Percentiles rank a stretch among this genome's conserved stretches.
Evolutionary conservation across 1,140 invertebrate genomes (phyloP).

Genomic region (Dryas iulia): DNA sequence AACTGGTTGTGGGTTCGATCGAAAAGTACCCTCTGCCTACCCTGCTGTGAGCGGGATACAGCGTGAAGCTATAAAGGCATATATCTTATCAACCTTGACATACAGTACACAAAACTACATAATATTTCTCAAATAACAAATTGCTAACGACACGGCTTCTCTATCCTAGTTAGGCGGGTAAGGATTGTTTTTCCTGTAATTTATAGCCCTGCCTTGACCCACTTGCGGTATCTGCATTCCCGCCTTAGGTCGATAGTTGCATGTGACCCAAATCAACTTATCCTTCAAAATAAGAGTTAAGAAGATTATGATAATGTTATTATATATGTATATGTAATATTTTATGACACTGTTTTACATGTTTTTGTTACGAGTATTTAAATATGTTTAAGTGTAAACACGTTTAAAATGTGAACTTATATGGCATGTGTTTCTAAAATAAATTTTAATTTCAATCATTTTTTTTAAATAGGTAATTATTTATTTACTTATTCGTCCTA

Average conservation of each 20-base stretch:
- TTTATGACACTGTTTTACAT: no score
- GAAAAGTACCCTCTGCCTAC: no score
- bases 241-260: constrained; percentile 28
- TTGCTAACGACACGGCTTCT: constrained; percentile 13
- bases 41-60: no score
- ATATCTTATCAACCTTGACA: neutral
- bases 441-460: no score
- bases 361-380: no score
- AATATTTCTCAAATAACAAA: constrained; percentile 2
- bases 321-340: neutral
- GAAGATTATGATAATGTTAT: neutral
- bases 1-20: no score
- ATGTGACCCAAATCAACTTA: constrained; percentile 18
- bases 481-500: no score
- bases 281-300: constrained; percentile 5
- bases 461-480: no score
- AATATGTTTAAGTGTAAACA: no score
- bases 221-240: constrained; percentile 31
- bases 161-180: constrained; percentile 25
- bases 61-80: no score
- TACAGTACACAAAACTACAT: neutral
- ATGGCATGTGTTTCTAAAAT: no score
- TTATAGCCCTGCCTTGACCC: constrained; percentile 32
- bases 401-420: no score
- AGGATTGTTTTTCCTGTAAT: constrained; percentile 36